Percentiles rank a stretch among this genome's conserved stretches.
Conservation (phyloP, 2,113 vertebrate genomes). For the Perca fluviatilis region DNA sequence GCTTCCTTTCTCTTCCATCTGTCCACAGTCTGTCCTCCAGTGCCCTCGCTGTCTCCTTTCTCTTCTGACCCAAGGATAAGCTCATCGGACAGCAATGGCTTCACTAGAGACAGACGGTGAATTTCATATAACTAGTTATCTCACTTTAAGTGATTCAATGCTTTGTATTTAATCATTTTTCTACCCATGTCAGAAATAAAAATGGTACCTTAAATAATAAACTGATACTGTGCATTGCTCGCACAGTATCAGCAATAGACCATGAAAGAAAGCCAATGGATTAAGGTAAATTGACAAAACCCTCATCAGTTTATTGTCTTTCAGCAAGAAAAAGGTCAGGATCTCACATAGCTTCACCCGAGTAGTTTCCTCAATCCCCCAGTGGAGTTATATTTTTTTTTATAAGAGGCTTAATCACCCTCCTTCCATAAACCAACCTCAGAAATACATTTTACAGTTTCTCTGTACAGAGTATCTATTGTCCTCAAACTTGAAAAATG, state of each 20-base stretch:
- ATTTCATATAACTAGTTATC: constrained; percentile 22
- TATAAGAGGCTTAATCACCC: constrained; percentile 67
- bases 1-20: constrained; percentile 77
- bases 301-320: constrained; percentile 85
- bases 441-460: constrained; percentile 77
- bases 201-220: neutral
- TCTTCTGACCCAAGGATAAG: constrained; percentile 56
- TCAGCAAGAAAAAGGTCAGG: constrained; percentile 82
- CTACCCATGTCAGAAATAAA: neutral
- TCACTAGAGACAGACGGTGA: constrained; percentile 35
- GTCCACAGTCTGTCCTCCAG: constrained; percentile 70
- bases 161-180: neutral
- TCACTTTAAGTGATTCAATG: neutral
- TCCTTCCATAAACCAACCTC: constrained; percentile 69
- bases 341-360: constrained; percentile 78
- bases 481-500: constrained; percentile 82
- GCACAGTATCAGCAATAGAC: neutral
- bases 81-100: constrained; percentile 47
- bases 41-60: constrained; percentile 48
- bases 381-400: constrained; percentile 66
- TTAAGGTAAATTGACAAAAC: constrained; percentile 78
- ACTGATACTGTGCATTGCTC: neutral
- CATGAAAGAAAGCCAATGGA: constrained; percentile 1
- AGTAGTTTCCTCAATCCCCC: constrained; percentile 71
- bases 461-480: constrained; percentile 79